These are phyloP conservation scores for Neogale vison DNA, from an alignment of 2,113 vertebrate genomes.

Conservation along the genomic window DNA sequence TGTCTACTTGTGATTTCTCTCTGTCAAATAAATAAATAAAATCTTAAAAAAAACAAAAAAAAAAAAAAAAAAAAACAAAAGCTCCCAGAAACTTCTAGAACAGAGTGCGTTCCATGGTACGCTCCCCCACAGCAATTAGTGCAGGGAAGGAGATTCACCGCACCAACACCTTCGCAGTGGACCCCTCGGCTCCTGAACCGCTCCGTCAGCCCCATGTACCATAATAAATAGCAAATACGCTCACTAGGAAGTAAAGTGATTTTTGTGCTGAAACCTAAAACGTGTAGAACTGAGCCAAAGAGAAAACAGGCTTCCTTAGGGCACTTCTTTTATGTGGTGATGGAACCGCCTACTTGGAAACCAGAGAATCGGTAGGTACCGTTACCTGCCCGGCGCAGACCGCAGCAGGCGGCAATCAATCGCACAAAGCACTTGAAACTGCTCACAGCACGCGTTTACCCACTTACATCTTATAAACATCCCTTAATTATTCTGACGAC, in stretches of 20 bases:
- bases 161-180: accelerated
- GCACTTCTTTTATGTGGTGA: accelerated
- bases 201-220: accelerated
- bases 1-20: too few species aligned
- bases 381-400: not conserved
- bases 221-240: accelerated
- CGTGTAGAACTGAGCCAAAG: not conserved
- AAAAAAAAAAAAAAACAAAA: too few species aligned
- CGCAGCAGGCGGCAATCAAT: not conserved
- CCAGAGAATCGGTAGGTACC: not conserved
- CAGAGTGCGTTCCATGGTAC: accelerated
- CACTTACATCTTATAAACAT: not conserved
- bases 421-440: accelerated
- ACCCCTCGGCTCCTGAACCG: not conserved
- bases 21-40: too few species aligned
- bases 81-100: not conserved
- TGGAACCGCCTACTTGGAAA: not conserved
- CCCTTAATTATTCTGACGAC: not conserved
- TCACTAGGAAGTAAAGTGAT: not conserved
- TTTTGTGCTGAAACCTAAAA: not conserved
- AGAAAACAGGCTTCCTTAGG: not conserved
- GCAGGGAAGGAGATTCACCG: accelerated
- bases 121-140: not conserved
- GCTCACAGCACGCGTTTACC: not conserved
- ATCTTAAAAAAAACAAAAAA: too few species aligned